Evolutionary conservation across 2,797 vertebrate genomes (phyloP).

Genomic region (Trematomus bernacchii): DNA sequence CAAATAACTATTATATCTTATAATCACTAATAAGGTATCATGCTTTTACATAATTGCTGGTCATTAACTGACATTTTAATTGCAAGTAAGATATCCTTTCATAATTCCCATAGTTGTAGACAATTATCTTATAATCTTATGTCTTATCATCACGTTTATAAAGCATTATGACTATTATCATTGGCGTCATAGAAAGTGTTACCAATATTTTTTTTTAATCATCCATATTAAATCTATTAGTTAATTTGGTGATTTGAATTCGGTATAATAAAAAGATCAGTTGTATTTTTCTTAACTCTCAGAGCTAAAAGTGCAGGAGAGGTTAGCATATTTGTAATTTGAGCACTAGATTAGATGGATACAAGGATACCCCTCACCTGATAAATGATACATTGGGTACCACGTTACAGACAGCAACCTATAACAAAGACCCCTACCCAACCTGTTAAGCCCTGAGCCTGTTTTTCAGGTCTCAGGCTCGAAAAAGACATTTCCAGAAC

Average conservation of each 20-base stretch:
- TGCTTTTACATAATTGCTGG: too few relatives aligned
- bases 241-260: background rate
- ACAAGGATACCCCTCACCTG: constrained; percentile 18
- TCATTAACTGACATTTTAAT: too few relatives aligned
- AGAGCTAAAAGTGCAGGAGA: constrained; percentile 9
- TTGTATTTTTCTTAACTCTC: background rate
- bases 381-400: constrained; percentile 44
- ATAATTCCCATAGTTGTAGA: too few relatives aligned
- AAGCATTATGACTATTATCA: too few relatives aligned
- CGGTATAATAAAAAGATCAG: background rate
- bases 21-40: too few relatives aligned
- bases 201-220: background rate
- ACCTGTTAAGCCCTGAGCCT: too few relatives aligned
- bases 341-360: constrained; percentile 20
- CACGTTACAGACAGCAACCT: constrained; percentile 13
- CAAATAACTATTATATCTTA: background rate
- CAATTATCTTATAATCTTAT: too few relatives aligned
- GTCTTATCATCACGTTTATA: too few relatives aligned
- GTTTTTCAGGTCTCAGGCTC: too few relatives aligned
- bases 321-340: constrained; percentile 22
- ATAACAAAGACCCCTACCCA: constrained; percentile 30
- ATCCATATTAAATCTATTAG: background rate
- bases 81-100: too few relatives aligned
- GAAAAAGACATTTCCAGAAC: too few relatives aligned
- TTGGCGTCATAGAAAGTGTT: too few relatives aligned